A percentile compares a stretch with the other conserved stretches of the same genome.
phyloP scores from a whole-genome alignment of 2,888 invertebrate species.

The Drosophila falleni region DNA sequence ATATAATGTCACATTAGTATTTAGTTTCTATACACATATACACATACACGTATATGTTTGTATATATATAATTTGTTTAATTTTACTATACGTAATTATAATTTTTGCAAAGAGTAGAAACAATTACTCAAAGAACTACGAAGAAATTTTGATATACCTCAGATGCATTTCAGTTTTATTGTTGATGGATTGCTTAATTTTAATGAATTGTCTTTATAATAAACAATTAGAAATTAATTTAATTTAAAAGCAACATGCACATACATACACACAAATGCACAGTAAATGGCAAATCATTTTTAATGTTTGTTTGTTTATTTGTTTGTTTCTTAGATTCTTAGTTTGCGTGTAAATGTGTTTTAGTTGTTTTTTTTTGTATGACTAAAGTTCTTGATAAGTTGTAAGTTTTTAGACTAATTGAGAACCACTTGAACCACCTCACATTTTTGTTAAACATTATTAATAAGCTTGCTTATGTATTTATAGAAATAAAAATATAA shows the following conservation, averaged over 20 bases:
- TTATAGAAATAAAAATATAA: slow-evolving; percentile 22
- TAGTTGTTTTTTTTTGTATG: slow-evolving; percentile 41
- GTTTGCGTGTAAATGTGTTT: slow-evolving; percentile 41
- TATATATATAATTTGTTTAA: slow-evolving; percentile 34
- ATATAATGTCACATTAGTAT: slow-evolving; percentile 72
- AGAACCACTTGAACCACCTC: slow-evolving; percentile 80
- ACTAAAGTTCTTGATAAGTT: slow-evolving; percentile 59
- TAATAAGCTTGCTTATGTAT: slow-evolving; percentile 59
- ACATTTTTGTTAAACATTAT: slow-evolving; percentile 78
- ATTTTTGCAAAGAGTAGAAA: slow-evolving; percentile 67
- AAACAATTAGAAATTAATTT: slow-evolving; percentile 36
- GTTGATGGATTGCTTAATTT: slow-evolving; percentile 81
- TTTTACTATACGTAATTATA: slow-evolving; percentile 46
- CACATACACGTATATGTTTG: slow-evolving; percentile 18
- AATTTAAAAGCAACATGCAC: slow-evolving; percentile 39
- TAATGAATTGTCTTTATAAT: slow-evolving; percentile 53
- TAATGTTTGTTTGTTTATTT: slow-evolving; percentile 32
- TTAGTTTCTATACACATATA: slow-evolving; percentile 54
- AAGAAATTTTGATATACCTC: slow-evolving; percentile 86
- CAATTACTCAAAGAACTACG: slow-evolving; percentile 81
- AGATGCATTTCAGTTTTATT: slow-evolving; percentile 85
- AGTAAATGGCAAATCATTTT: slow-evolving; percentile 26
- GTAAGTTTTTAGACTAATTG: slow-evolving; percentile 65
- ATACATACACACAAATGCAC: slow-evolving; percentile 2
- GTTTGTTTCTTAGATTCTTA: slow-evolving; percentile 19